Evolutionary conservation across 2,888 invertebrate genomes (phyloP).

Genomic region (Diplazon laetatorius): DNA sequence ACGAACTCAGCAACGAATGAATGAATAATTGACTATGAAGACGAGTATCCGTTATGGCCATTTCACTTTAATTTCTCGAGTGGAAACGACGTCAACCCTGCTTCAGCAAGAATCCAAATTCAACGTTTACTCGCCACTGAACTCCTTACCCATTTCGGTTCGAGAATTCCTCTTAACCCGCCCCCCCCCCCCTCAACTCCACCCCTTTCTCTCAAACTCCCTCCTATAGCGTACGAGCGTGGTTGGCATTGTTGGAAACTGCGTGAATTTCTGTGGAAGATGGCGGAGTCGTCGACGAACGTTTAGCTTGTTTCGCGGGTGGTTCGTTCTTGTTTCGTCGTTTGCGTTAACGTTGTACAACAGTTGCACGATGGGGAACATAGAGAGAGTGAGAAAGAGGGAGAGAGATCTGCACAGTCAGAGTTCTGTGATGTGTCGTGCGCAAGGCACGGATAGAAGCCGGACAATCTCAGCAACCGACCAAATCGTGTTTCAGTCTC

Average conservation of each 20-base stretch:
- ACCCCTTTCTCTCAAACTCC: too few relatives aligned
- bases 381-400: too few relatives aligned
- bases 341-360: conserved; percentile 2
- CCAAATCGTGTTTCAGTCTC: conserved; percentile 19
- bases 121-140: background rate
- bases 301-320: conserved; percentile 30
- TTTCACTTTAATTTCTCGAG: conserved; percentile 10
- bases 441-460: conserved; percentile 18
- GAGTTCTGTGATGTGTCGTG: conserved; percentile 27
- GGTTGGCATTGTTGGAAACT: conserved; percentile 6
- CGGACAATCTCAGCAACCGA: conserved; percentile 38
- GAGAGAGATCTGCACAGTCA: conserved; percentile 16
- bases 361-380: too few relatives aligned
- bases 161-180: conserved; percentile 6
- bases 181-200: too few relatives aligned
- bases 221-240: background rate
- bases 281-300: conserved; percentile 20
- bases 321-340: conserved; percentile 3
- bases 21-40: too few relatives aligned
- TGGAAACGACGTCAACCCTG: conserved; percentile 2
- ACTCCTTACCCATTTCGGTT: background rate
- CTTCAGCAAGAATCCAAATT: background rate
- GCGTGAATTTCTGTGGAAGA: conserved; percentile 18
- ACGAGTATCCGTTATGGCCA: too few relatives aligned
- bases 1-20: too few relatives aligned